Evolutionary conservation across 35 echinoderm and acorn worm species (phyloP), one percentile per base, ranked within the genome.

Genomic region (Diadema setosum): DNA sequence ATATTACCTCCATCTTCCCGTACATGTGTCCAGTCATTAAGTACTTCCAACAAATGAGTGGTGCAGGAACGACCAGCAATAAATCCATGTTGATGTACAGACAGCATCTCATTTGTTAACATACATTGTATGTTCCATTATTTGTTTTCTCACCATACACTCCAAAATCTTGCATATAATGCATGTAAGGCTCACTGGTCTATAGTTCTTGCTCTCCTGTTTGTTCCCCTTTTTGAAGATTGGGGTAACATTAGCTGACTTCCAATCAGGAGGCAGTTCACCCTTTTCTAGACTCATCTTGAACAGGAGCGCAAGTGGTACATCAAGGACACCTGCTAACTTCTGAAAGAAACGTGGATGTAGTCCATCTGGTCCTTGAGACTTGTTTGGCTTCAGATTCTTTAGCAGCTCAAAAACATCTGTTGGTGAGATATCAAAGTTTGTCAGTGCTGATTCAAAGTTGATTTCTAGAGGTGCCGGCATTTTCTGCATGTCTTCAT

Each of bases 81-180:
- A 32, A 86, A 86, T 4, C 84, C 84, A 70, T 86, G 84, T 46
- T 86, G 84, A 73, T 73, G 65, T 6, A 9, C 37, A 36, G 65
- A 33, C 4, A 73, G 5, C 25, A 33, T 5, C 2, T 17, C 17
- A 15, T 73, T 9, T 2, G 2, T 33, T 73, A 33, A 32, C 5
- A 73, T 17, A 73, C n/a, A n/a, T n/a, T n/a, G n/a, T n/a, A n/a
- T 9, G 30, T 15, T 73, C 34, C 65, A 9, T 73, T 24, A 73
- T 33, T 9, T 73, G 65, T 33, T 9, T 9, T 34, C 65, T 73
- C 5, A 9, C 17, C 31, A 73, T 2, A 17, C 5, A 42, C 74
- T 91, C 89, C 8, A 91, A n/a, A 2, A 91, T 43, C 36, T 91
- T 78, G 50, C 89, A 87, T 31, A 61, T n/a, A 42, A 93, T 70